Conservation (phyloP, 2,888 invertebrate species). For the Leptothorax acervorum region DNA sequence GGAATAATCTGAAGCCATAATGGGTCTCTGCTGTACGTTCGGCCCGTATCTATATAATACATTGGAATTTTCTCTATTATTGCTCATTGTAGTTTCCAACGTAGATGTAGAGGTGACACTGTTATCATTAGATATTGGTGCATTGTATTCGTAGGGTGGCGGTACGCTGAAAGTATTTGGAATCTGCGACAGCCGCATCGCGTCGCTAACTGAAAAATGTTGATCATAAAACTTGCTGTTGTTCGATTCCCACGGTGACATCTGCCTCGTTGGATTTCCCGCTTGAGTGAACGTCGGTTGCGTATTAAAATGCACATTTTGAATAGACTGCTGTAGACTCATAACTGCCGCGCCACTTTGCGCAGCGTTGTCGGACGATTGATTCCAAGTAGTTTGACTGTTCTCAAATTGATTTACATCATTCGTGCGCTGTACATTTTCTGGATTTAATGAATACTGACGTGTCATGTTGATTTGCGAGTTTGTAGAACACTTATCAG, state of each 20-base stretch:
- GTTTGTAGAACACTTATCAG: not conserved
- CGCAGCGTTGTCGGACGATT: not conserved
- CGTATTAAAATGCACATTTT: conserved; percentile 7
- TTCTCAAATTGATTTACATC: not conserved
- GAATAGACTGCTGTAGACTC: conserved; percentile 16
- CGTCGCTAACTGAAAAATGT: not conserved
- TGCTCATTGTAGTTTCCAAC: conserved; percentile 44
- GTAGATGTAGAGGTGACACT: not conserved
- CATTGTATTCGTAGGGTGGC: not conserved
- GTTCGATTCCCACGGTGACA: not conserved
- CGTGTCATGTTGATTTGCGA: not conserved
- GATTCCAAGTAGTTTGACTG: not conserved
- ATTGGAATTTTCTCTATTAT: conserved; percentile 49
- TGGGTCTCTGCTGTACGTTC: conserved; percentile 57
- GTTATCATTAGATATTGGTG: conserved; percentile 45
- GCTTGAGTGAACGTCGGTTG: not conserved
- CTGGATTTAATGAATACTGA: not conserved
- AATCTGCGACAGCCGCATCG: not conserved
- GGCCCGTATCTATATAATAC: conserved; percentile 55
- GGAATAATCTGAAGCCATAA: conserved; percentile 55
- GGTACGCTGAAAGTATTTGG: conserved; percentile 3
- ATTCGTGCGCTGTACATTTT: not conserved
- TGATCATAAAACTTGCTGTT: conserved; percentile 21
- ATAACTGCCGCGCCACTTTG: not conserved
- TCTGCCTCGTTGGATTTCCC: not conserved